A percentile compares a stretch with the other conserved stretches of the same genome.
Conservation (phyloP, 2,797 vertebrate genomes). For the Coracias cyanogaster region DNA sequence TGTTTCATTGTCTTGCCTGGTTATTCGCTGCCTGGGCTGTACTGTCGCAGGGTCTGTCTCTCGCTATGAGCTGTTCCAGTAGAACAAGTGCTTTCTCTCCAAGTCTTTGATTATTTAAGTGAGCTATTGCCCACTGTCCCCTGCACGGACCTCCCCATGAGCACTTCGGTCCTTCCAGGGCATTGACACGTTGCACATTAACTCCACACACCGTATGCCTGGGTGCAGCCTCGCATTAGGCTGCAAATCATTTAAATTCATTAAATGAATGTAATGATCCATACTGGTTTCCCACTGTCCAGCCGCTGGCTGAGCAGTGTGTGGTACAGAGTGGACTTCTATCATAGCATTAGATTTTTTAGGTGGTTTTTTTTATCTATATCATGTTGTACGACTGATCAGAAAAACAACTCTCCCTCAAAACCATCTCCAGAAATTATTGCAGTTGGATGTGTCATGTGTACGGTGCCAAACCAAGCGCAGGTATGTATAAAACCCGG, state of each 20-base stretch:
- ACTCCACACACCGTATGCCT: accelerated
- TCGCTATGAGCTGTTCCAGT: accelerated
- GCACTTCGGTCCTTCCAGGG: accelerated
- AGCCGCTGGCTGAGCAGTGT: neutral
- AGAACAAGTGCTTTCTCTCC: neutral
- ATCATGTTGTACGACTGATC: neutral
- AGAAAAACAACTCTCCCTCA: neutral
- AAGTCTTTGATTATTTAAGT: neutral
- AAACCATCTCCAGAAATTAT: neutral
- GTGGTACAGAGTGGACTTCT: neutral
- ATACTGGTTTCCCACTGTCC: neutral
- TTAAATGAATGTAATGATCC: neutral
- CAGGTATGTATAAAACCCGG: neutral
- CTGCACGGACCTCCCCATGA: accelerated
- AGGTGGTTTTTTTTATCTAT: no score
- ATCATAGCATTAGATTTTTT: no score
- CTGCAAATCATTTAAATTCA: neutral
- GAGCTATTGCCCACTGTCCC: accelerated
- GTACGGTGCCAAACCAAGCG: accelerated
- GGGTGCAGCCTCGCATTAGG: neutral
- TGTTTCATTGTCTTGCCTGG: accelerated
- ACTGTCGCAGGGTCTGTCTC: neutral
- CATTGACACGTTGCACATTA: accelerated
- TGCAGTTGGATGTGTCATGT: accelerated
- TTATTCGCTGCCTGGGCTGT: neutral